Evolutionary conservation across 2,888 invertebrate species (phyloP).

Genomic region (Apodemia hepburni): DNA sequence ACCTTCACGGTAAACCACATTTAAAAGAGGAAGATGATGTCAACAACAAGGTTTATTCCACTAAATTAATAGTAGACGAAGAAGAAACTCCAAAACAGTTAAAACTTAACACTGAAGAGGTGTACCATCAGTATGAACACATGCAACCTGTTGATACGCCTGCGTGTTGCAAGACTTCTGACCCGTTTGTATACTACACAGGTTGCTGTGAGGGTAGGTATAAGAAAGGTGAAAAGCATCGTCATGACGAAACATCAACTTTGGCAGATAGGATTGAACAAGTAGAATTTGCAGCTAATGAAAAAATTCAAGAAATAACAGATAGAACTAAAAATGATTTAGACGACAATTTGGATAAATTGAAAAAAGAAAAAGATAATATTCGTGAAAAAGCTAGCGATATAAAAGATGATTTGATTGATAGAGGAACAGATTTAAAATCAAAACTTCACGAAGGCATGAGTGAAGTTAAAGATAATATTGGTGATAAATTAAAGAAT

Average conservation of each 20-base stretch:
- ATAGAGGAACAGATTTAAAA: conserved; percentile 45
- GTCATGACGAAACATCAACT: conserved; percentile 68
- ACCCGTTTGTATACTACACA: conserved; percentile 62
- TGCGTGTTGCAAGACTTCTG: conserved; percentile 43
- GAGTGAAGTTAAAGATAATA: conserved; percentile 40
- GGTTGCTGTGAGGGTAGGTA: conserved; percentile 62
- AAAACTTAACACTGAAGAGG: conserved; percentile 48
- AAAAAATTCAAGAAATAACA: conserved; percentile 52
- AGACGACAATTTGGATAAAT: conserved; percentile 50
- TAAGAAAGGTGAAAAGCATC: conserved; percentile 57
- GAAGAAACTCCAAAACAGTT: conserved; percentile 43
- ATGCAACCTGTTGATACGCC: conserved; percentile 74
- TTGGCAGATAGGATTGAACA: conserved; percentile 66
- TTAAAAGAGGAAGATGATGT: conserved; percentile 56
- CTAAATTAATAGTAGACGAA: conserved; percentile 69
- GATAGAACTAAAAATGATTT: conserved; percentile 48
- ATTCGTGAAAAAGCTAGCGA: conserved; percentile 46
- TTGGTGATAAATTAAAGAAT: conserved; percentile 45
- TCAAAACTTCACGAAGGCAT: conserved; percentile 43
- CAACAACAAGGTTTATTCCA: conserved; percentile 55
- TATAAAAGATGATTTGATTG: conserved; percentile 43
- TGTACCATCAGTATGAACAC: conserved; percentile 63
- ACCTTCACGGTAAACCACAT: conserved; percentile 57
- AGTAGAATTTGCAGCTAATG: conserved; percentile 60
- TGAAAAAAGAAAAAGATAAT: conserved; percentile 58